Evolutionary conservation across 64 coral and sea anemone genomes (phyloP).

Genomic region (Montipora foliosa): DNA sequence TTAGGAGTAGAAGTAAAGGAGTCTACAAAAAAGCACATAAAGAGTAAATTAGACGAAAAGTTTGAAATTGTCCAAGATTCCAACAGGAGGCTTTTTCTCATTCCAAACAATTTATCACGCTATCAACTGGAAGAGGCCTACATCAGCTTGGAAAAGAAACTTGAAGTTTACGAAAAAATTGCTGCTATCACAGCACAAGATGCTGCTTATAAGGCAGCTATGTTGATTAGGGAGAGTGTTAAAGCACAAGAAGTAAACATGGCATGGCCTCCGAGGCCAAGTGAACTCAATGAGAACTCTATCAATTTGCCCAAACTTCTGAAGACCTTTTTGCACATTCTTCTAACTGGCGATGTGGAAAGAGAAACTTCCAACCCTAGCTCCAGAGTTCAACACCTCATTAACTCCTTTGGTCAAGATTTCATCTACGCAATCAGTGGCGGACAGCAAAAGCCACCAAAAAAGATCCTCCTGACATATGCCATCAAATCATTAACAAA

Average conservation of each 20-base stretch:
- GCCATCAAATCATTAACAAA: slow-evolving; percentile 59
- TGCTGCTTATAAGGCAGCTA: neutral
- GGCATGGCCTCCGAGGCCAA: slow-evolving; percentile 29
- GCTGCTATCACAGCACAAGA: neutral
- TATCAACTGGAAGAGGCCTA: neutral
- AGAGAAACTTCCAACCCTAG: neutral
- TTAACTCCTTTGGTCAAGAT: slow-evolving; percentile 59
- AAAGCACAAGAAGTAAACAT: neutral
- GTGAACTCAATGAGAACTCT: slow-evolving; percentile 28
- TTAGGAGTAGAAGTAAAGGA: neutral
- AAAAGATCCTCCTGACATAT: slow-evolving; percentile 55
- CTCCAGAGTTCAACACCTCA: slow-evolving; percentile 33
- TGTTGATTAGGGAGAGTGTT: too few species aligned
- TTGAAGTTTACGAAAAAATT: neutral
- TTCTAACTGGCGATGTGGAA: slow-evolving; percentile 50
- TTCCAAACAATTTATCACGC: slow-evolving; percentile 24
- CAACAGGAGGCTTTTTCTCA: too few species aligned
- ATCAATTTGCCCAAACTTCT: slow-evolving; percentile 34
- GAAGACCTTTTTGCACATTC: slow-evolving; percentile 37
- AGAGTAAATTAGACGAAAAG: neutral
- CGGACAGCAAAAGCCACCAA: slow-evolving; percentile 55
- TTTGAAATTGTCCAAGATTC: neutral
- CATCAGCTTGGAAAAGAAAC: too few species aligned
- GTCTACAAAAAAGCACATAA: neutral
- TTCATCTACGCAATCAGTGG: slow-evolving; percentile 26